Conservation (phyloP, 1,140 invertebrate genomes). For the Antheraea pernyi region DNA sequence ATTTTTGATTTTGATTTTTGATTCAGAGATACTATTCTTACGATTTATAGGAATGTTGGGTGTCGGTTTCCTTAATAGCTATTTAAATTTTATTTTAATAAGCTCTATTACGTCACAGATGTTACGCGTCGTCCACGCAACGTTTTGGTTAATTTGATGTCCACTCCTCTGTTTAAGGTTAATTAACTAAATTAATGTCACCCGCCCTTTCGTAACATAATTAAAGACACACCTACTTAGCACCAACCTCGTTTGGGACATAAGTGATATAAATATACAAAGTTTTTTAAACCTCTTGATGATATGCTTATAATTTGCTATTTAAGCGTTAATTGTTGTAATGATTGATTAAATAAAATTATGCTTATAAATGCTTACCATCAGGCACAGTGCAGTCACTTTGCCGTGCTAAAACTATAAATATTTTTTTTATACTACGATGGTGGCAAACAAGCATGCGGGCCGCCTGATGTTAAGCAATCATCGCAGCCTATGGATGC, state of each 20-base stretch:
- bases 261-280: neutral
- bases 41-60: too few relatives aligned
- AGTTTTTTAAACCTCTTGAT: neutral
- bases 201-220: neutral
- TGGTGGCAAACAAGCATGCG: too few relatives aligned
- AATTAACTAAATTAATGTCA: slow-evolving; percentile 30
- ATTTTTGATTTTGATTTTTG: too few relatives aligned
- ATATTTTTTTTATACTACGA: too few relatives aligned
- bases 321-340: neutral
- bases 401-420: too few relatives aligned
- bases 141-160: slow-evolving; percentile 1
- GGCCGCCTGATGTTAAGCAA: too few relatives aligned
- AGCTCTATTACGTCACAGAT: slow-evolving; percentile 4
- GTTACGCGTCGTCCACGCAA: slow-evolving; percentile 5
- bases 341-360: too few relatives aligned
- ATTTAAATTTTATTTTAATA: neutral
- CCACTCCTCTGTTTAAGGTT: slow-evolving; percentile 14
- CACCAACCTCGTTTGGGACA: neutral
- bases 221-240: neutral
- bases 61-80: neutral
- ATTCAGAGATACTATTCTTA: too few relatives aligned
- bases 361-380: too few relatives aligned
- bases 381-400: too few relatives aligned
- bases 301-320: neutral
- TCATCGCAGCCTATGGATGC: too few relatives aligned